Evolutionary conservation across 2,113 vertebrate genomes (phyloP), one percentile per base, ranked within the genome.

Genomic region (Solea solea): DNA sequence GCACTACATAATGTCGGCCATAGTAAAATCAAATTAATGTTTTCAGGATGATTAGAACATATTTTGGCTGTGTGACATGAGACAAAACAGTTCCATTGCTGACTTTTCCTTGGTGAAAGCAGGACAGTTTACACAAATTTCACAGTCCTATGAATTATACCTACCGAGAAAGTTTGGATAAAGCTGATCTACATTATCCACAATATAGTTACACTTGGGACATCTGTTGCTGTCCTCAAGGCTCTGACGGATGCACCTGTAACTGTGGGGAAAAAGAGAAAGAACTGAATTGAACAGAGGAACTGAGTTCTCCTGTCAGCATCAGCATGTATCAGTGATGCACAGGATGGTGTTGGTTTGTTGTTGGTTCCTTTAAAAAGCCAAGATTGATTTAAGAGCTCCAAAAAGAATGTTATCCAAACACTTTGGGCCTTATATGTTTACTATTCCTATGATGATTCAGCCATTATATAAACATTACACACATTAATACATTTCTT

Each of bases 111-210:
- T 3, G 34, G 34, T 7, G 6, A 74, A 50, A 40, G 4, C 2
- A 46, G 2, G 25, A 44, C 42, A n/a, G 2, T 4, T 7, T 3
- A 59, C 14, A 39, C 8, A 14, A 11, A 49, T 21, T 9, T 9
- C 1, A 50, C 5, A 40, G n/a, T 0, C 1, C 3, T 45, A 11
- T 0, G 5, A 45, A 7, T 27, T 1, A 9, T 15, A 93, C 96
- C 92, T 90, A 99, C 98, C 97, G 88, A 99, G 94, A 87, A 99
- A 99, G 89, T 99, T 99, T 67, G 98, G 98, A 85, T 97, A 99
- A 27, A 99, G 96, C 92, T 99, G 98, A 87, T 98, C 97, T 87
- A 98, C 96, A 51, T 98, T 99, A 89, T 99, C 98, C 71, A 99
- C 96, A 68, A 97, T 95, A 79, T 98, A 99, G 91, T 99, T 99